Percentiles rank a stretch among this genome's conserved stretches.
Evolutionary conservation across 2,113 vertebrate species (phyloP).

Genomic region (Takifugu bimaculatus): DNA sequence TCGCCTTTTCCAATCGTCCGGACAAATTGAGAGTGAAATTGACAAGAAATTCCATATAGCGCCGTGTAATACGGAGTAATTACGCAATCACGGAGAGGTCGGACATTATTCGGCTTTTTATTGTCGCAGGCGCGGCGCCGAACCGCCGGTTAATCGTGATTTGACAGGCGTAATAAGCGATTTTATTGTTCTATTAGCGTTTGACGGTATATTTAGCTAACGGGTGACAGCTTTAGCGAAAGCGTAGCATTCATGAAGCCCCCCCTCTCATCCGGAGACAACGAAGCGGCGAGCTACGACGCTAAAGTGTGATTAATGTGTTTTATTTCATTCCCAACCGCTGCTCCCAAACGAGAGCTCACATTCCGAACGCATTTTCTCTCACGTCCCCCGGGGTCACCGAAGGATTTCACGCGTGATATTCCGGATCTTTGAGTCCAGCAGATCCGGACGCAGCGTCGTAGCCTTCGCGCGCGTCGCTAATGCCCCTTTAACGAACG

Average conservation of each 20-base stretch:
- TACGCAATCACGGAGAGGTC: constrained; percentile 29
- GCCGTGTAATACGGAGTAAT: constrained; percentile 28
- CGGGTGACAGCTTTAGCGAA: background rate
- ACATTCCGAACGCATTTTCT: constrained; percentile 6
- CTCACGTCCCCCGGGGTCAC: too few species aligned
- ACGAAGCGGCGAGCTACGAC: background rate
- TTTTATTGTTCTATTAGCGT: background rate
- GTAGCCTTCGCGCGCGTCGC: too few species aligned
- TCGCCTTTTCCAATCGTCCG: background rate
- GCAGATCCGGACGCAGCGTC: too few species aligned
- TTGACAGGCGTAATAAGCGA: constrained; percentile 5
- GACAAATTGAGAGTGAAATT: constrained; percentile 38
- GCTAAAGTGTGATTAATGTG: too few species aligned
- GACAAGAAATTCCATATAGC: constrained; percentile 2
- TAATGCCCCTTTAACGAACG: too few species aligned
- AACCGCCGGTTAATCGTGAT: constrained; percentile 36
- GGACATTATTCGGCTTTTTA: constrained; percentile 28
- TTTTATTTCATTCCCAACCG: background rate
- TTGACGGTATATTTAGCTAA: constrained; percentile 6
- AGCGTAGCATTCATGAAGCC: background rate
- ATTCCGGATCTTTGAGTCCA: too few species aligned
- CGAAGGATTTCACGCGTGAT: too few species aligned
- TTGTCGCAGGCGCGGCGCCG: constrained; percentile 9
- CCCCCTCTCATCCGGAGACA: constrained; percentile 1
- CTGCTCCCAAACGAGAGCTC: background rate